These are phyloP conservation scores for Smutsia gigantea DNA, from an alignment of 2,797 vertebrate species.

Conservation along the genomic window DNA sequence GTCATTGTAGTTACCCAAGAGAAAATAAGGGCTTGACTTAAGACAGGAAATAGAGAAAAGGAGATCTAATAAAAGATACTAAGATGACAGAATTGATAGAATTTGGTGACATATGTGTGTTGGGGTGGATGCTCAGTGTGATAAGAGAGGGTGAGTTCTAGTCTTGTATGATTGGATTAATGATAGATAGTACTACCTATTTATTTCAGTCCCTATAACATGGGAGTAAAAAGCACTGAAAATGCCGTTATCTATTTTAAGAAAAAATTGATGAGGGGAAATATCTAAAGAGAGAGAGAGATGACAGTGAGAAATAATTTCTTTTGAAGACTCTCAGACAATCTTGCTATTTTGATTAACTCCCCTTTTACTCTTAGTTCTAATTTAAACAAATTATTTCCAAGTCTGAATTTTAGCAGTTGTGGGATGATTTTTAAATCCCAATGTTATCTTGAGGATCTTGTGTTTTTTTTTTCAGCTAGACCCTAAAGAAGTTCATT, in stretches of 20 bases:
- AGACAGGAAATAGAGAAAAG: neutral
- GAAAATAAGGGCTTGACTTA: neutral
- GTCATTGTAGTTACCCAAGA: neutral
- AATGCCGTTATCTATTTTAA: neutral
- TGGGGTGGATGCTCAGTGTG: neutral
- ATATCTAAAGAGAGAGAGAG: neutral
- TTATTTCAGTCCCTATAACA: neutral
- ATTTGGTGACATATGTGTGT: neutral
- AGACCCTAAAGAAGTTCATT: neutral
- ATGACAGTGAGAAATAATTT: conserved; percentile 29
- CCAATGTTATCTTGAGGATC: neutral
- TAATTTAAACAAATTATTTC: conserved; percentile 20
- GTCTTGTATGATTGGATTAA: neutral
- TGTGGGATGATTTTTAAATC: neutral
- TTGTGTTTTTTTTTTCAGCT: conserved; percentile 1
- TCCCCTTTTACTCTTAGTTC: conserved; percentile 16
- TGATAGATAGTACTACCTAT: neutral
- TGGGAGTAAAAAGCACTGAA: neutral
- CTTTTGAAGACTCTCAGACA: neutral
- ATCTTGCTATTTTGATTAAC: neutral
- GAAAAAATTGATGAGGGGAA: neutral
- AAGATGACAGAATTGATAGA: neutral
- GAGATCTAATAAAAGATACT: neutral
- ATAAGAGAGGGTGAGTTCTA: neutral
- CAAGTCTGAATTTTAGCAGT: conserved; percentile 9